phyloP scores from a whole-genome alignment of 2,888 invertebrate species.

The Morpho achilles region DNA sequence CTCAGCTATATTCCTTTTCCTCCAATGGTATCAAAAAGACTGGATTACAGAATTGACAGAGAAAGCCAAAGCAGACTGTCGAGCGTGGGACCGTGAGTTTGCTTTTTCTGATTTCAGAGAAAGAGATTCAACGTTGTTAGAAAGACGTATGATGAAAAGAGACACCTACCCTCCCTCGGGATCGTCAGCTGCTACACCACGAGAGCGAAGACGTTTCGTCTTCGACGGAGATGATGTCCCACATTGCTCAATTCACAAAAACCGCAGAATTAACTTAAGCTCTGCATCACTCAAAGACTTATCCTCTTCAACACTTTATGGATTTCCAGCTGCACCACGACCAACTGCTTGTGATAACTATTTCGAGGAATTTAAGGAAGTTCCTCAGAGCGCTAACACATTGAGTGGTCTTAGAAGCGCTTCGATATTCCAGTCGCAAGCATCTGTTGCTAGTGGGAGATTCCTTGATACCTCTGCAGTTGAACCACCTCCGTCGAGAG shows the following conservation, averaged over 20 bases:
- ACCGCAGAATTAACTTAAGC: constrained; percentile 69
- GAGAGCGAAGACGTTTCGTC: constrained; percentile 80
- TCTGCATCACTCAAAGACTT: constrained; percentile 80
- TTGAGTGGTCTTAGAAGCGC: constrained; percentile 68
- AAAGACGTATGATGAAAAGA: constrained; percentile 70
- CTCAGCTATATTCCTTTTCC: constrained; percentile 91
- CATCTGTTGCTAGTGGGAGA: constrained; percentile 83
- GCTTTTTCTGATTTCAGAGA: constrained; percentile 71
- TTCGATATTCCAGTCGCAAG: constrained; percentile 73
- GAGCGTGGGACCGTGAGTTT: constrained; percentile 74
- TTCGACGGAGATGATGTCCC: constrained; percentile 80
- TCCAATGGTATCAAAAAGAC: constrained; percentile 87
- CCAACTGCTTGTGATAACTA: constrained; percentile 81
- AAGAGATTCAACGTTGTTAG: constrained; percentile 61
- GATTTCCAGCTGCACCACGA: constrained; percentile 82
- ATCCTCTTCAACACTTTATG: constrained; percentile 77
- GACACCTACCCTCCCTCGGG: constrained; percentile 67
- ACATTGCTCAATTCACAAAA: constrained; percentile 80
- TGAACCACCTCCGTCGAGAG: constrained; percentile 81
- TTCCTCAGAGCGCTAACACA: constrained; percentile 74
- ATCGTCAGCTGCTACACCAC: constrained; percentile 68
- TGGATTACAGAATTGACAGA: constrained; percentile 76
- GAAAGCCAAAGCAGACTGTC: constrained; percentile 69
- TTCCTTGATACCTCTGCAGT: constrained; percentile 83
- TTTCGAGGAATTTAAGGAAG: constrained; percentile 77